Percentiles rank a stretch among this genome's conserved stretches.
Conservation (phyloP, 2,888 invertebrate species). For the Drosophila heteroneura region DNA sequence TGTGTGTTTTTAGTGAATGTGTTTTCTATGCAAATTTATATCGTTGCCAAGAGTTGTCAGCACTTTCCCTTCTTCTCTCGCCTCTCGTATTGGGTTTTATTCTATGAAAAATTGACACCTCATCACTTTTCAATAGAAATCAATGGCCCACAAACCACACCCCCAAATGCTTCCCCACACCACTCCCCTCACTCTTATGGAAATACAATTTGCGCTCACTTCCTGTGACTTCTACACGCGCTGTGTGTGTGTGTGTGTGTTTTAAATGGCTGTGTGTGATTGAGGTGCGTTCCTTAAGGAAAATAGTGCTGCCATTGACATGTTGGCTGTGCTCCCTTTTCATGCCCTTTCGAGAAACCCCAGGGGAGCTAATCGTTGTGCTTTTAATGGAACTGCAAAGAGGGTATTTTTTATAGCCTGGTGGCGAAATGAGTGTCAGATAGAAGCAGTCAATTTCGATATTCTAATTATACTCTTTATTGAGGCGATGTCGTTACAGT, state of each 20-base stretch:
- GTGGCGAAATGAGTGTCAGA: slow-evolving; percentile 9
- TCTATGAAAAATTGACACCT: slow-evolving; percentile 77
- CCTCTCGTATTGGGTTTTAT: slow-evolving; percentile 44
- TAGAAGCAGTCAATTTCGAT: background rate
- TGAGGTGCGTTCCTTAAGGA: slow-evolving; percentile 41
- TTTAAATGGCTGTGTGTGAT: slow-evolving; percentile 37
- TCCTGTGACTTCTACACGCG: slow-evolving; percentile 15
- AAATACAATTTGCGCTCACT: slow-evolving; percentile 24
- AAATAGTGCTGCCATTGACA: slow-evolving; percentile 49
- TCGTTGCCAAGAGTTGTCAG: slow-evolving; percentile 33
- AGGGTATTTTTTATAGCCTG: background rate
- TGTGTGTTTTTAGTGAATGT: slow-evolving; percentile 64
- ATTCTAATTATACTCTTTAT: background rate
- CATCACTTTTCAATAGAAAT: slow-evolving; percentile 77
- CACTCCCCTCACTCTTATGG: background rate
- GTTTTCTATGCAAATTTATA: slow-evolving; percentile 74
- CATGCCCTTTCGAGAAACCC: background rate
- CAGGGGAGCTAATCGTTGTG: slow-evolving; percentile 45
- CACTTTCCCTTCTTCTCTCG: background rate
- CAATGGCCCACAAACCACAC: slow-evolving; percentile 41
- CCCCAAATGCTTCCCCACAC: background rate
- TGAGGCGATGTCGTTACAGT: background rate
- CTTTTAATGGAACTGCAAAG: slow-evolving; percentile 21
- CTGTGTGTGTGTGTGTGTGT: background rate
- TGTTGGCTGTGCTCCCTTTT: slow-evolving; percentile 1